phyloP scores from a whole-genome alignment of 2,888 invertebrate genomes.

The Gymnocheta viridis region DNA sequence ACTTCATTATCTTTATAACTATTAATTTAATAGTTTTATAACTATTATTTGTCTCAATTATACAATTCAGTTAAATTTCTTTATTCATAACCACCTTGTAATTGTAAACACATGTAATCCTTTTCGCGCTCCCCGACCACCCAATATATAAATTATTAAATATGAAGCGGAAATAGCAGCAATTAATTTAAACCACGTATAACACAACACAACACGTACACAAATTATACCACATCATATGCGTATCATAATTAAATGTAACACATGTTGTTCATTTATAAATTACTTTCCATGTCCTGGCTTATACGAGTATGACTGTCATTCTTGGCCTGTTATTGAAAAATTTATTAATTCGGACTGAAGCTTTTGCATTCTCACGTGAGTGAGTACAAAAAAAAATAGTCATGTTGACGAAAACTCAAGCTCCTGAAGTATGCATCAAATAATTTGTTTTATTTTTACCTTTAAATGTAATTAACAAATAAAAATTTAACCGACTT shows the following conservation, averaged over 20 bases:
- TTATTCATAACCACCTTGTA: constrained; percentile 26
- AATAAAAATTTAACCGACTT: too few species aligned
- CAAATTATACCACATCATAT: constrained; percentile 31
- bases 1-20: too few species aligned
- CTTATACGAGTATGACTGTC: neutral
- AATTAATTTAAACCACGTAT: constrained; percentile 7
- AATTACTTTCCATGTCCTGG: constrained; percentile 18
- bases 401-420: too few species aligned
- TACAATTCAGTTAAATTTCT: neutral
- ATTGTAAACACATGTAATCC: constrained; percentile 1
- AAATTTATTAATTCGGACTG: too few species aligned
- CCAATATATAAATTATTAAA: neutral
- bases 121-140: neutral
- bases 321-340: neutral
- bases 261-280: constrained; percentile 53
- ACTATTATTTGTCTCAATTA: neutral
- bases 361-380: too few species aligned
- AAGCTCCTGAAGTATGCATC: too few species aligned
- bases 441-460: too few species aligned
- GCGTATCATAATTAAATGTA: constrained; percentile 27
- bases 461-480: too few species aligned
- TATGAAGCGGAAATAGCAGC: constrained; percentile 4
- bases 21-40: too few species aligned
- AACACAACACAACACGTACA: neutral
- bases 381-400: too few species aligned